Percentiles rank a stretch among this genome's conserved stretches.
phyloP scores from a whole-genome alignment of 2,888 invertebrate species.

The Teleogryllus oceanicus region DNA sequence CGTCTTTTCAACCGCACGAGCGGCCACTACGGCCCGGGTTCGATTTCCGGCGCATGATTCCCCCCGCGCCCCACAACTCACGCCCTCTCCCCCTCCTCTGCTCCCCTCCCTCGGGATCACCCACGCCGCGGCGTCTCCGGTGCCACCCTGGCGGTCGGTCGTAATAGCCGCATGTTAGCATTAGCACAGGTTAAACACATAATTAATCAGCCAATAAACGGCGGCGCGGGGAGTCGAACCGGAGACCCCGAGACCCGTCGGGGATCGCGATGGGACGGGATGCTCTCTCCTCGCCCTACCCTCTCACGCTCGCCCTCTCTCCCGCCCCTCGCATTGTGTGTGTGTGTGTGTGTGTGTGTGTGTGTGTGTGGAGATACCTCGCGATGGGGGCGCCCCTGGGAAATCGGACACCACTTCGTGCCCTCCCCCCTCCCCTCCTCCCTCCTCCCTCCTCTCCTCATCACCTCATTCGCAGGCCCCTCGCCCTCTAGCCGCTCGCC shows the following conservation, averaged over 20 bases:
- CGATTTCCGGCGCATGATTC: too few species aligned
- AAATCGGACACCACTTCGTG: too few species aligned
- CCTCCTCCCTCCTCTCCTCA: too few species aligned
- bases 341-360: neutral
- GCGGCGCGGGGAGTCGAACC: neutral
- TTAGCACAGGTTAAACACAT: slow-evolving; percentile 18
- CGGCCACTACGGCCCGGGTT: too few species aligned
- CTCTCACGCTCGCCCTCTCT: neutral
- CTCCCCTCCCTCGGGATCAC: too few species aligned
- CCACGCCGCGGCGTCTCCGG: too few species aligned
- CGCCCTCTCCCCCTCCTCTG: too few species aligned
- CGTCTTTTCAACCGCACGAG: too few species aligned
- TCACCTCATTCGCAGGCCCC: too few species aligned
- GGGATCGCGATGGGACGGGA: neutral
- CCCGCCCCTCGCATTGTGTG: neutral
- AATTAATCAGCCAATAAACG: slow-evolving; percentile 18
- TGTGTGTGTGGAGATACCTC: neutral
- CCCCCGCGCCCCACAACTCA: too few species aligned
- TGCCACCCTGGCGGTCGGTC: neutral
- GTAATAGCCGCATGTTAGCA: slow-evolving; percentile 7
- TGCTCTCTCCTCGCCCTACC: neutral
- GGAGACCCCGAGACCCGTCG: neutral
- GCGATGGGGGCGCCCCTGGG: neutral
- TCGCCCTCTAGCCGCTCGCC: too few species aligned
- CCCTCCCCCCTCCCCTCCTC: too few species aligned